Evolutionary conservation across 2,888 invertebrate species (phyloP).

Genomic region (Celastrina argiolus): DNA sequence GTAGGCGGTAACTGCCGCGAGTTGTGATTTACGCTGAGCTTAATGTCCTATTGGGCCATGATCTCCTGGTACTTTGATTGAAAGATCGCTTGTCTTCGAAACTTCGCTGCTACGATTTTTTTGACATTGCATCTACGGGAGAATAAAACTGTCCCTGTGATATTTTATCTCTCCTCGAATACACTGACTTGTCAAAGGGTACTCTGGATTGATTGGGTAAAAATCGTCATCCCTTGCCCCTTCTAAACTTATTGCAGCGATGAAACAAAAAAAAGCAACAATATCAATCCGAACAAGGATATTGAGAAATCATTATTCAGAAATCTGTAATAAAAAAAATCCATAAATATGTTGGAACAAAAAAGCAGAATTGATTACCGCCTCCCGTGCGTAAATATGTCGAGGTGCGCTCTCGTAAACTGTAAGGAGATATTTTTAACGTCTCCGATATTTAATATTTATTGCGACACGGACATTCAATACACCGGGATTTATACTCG

Average conservation of each 20-base stretch:
- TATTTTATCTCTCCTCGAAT: no score
- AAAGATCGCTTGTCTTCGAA: not conserved
- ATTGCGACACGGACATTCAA: constrained; percentile 74
- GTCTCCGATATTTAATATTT: constrained; percentile 77
- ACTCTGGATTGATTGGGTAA: no score
- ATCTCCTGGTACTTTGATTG: not conserved
- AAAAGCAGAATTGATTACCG: constrained; percentile 67
- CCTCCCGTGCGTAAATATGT: constrained; percentile 71
- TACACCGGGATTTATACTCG: constrained; percentile 70
- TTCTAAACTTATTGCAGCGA: not conserved
- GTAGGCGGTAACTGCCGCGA: constrained; percentile 51
- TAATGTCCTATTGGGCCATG: constrained; percentile 17
- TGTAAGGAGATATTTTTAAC: constrained; percentile 77
- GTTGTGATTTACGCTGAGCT: constrained; percentile 48
- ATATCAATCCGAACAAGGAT: constrained; percentile 37
- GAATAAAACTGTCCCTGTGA: no score
- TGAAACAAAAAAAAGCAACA: constrained; percentile 2
- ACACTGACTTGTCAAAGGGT: no score
- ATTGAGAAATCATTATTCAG: constrained; percentile 53
- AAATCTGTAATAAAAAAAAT: constrained; percentile 39
- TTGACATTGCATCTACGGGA: not conserved
- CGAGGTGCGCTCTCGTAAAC: constrained; percentile 69
- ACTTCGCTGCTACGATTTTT: not conserved
- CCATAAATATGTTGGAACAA: constrained; percentile 52
- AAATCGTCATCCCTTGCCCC: not conserved